Evolutionary conservation across 1,140 invertebrate species (phyloP).

Genomic region (Leptopilina boulardi): DNA sequence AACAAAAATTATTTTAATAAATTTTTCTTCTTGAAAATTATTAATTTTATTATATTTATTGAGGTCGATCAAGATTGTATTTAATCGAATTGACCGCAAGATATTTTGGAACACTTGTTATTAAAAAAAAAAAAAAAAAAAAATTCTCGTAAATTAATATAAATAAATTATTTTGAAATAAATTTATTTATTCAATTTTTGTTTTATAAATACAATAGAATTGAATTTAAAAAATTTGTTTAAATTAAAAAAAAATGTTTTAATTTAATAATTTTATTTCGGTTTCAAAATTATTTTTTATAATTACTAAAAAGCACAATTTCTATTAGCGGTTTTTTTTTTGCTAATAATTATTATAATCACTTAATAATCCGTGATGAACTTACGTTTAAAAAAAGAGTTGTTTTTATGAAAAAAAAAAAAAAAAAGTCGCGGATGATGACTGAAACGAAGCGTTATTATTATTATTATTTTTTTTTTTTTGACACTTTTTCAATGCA

Average conservation of each 20-base stretch:
- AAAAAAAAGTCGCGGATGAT: not conserved
- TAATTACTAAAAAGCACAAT: too few relatives aligned
- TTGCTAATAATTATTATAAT: not conserved
- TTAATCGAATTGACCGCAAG: conserved; percentile 31
- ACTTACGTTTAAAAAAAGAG: not conserved
- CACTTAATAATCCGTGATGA: not conserved
- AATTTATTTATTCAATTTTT: too few relatives aligned
- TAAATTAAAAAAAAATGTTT: too few relatives aligned
- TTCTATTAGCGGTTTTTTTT: not conserved
- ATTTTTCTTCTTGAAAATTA: too few relatives aligned
- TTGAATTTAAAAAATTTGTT: too few relatives aligned
- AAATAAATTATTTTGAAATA: too few relatives aligned
- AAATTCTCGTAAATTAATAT: too few relatives aligned
- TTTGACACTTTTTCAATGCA: not conserved
- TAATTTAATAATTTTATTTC: too few relatives aligned
- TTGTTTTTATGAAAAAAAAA: not conserved
- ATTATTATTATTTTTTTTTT: not conserved
- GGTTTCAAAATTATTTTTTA: too few relatives aligned
- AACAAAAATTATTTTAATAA: too few relatives aligned
- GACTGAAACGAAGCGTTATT: not conserved
- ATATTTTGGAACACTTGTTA: conserved; percentile 37
- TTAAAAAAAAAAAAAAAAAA: too few relatives aligned
- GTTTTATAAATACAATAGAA: too few relatives aligned
- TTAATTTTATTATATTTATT: not conserved
- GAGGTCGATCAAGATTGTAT: not conserved